Evolutionary conservation across 2,888 invertebrate species (phyloP), one percentile per base, ranked within the genome.

Genomic region (Ophion slaviceki): DNA sequence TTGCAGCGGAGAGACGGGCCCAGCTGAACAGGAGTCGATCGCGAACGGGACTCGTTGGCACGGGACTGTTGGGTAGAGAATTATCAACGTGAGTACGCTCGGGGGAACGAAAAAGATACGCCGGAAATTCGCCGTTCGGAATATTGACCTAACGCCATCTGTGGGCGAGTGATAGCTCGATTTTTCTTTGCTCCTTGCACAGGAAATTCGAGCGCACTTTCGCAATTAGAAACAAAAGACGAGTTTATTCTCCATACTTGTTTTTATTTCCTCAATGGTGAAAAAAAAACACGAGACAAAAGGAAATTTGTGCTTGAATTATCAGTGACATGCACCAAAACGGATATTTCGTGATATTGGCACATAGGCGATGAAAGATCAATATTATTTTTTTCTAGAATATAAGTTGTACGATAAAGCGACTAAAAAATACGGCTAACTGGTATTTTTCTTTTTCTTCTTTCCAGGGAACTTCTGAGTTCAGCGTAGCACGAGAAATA

Each of bases 11-110:
- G 94, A 95, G 98, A 92, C 95, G 98, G 93, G 98, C 98, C 20
- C 98, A 98, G 94, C 94, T 99, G 88, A 98, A 97, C 90, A 95
- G 98, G 89, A 98, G 98, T 88, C 95, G 98, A 89, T 98, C 98
- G 45, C 95, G 98, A 88, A 97, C 97, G 61, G 97, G 97, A 36
- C 95, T 98, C 78, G 96, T 96, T 47, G 96, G 95, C 17, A 91
- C 94, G 86, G 95, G 95, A 74, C 94, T 96, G 88, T 95, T 96
- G 17, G 95, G 96, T 84, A 94, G 96, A 92, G 96, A 97, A 94
- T 94, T 97, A 89, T 96, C 96, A 76, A 96, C 96, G 96, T 96
- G 91, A 96, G 95, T 94, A 79, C 71, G 40, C 45, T 36, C 24
- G 28, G 28, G 11, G 10, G 7, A 36, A 14, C n/a, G 20, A 36